Evolutionary conservation across 1,140 invertebrate genomes (phyloP), one percentile per base, ranked within the genome.

Genomic region (Sipha flava): DNA sequence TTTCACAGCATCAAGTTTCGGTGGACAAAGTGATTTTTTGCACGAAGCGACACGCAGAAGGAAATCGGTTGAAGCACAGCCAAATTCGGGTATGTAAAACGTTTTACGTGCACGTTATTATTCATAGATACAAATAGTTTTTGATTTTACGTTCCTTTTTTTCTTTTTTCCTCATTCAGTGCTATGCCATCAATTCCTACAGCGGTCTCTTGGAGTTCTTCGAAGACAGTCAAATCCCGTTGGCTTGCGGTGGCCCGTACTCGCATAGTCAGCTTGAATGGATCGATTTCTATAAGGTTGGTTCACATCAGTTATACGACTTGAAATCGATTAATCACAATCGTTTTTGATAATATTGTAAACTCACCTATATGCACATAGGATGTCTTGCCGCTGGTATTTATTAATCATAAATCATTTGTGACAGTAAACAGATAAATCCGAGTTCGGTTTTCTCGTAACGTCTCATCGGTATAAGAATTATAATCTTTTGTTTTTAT

Each of bases 211-310:
- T 85, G 37, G 82, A 83, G 34, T 85, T 83, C 81, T 84, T 88
- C 21, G 80, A 85, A 3, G 84, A 85, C 66, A 86, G 88, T 66
- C 85, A 88, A 81, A 83, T 88, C 49, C 89, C 87, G 79, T 85
- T 86, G 72, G 84, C 84, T 84, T 88, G 85, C 83, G 86, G 85
- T 54, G 87, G 88, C 80, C 80, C 80, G 6, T 84, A 84, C 49
- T 85, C 85, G 79, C 88, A 90, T 84, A 87, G 90, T 81, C 89
- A 90, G 81, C 81, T 86, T 57, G 87, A 88, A 83, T 91, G 89
- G 89, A 87, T 90, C 62, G 87, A 89, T 81, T 90, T 90, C 84
- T 90, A 90, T 84, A 87, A 88, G 85, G 86, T 87, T 83, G 83
- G 64, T 66, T 9, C 23, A 40, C 21, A 40, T 40, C 31, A 66